Evolutionary conservation across 2,888 invertebrate genomes (phyloP), one percentile per base, ranked within the genome.

Genomic region (Synanthedon tipuliformis): DNA sequence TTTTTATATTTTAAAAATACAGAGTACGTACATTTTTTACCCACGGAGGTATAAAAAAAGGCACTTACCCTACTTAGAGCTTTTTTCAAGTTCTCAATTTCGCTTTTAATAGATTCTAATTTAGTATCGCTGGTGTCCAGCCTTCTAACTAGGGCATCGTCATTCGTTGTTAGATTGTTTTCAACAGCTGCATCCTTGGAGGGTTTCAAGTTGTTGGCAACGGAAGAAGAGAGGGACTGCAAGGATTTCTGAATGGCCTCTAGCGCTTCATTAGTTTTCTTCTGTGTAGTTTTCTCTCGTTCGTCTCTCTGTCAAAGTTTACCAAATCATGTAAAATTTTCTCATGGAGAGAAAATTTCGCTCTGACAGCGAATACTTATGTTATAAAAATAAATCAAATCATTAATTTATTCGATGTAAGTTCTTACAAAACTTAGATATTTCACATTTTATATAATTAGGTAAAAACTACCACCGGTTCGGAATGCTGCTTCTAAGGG

Each of bases 221-320:
- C 64, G 1, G 71, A 60, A 0, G 63, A 56, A 0, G 76, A 71
- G 7, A 85, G 61, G 1, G 71, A 53, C 51, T 75, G 73, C 15
- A 86, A 58, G 3, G 78, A 74, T 51, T 78, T 78, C 61, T 83
- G 78, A 51, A 87, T 84, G 15, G 69, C 73, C 23, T 76, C 78
- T 34, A 92, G 76, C 2, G 88, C 84, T 56, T 91, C 91, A 51
- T 88, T 86, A 0, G 90, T 91, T 67, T 91, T 91, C 64, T 90
- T 90, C 58, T 91, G 85, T 51, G 91, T 90, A 48, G 84, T 81
- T 58, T 90, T 88, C 63, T 92, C 92, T 54, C 90, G 81, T 69
- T 92, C 92, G 64, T 92, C 92, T 74, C 89, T 91, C 89, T 92
- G 66, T 49, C 7, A 45, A 45, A 13, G 45, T 45, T 34, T 34